Percentiles rank a stretch among this genome's conserved stretches.
phyloP scores from a whole-genome alignment of 2,888 invertebrate species.

The Tortricodes alternella region DNA sequence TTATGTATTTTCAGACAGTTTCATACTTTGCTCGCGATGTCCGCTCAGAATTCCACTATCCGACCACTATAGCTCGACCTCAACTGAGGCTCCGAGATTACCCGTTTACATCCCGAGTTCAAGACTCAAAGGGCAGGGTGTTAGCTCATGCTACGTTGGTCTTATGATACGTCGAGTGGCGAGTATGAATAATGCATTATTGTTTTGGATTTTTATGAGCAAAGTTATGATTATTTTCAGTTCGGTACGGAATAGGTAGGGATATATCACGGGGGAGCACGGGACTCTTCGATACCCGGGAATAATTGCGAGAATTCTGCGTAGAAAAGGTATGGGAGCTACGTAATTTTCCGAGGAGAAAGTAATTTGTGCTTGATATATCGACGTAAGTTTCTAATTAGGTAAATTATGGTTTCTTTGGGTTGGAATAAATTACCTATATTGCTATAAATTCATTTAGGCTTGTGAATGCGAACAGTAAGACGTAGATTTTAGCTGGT shows the following conservation, averaged over 20 bases:
- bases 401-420: slow-evolving; percentile 32
- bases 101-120: slow-evolving; percentile 45
- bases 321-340: slow-evolving; percentile 41
- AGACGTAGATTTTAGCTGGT: slow-evolving; percentile 11
- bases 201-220: slow-evolving; percentile 83
- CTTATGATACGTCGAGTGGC: slow-evolving; percentile 61
- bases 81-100: slow-evolving; percentile 46
- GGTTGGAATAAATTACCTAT: slow-evolving; percentile 31
- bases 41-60: slow-evolving; percentile 58
- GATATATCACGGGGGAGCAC: slow-evolving; percentile 56
- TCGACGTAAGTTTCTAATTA: slow-evolving; percentile 32
- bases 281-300: slow-evolving; percentile 57
- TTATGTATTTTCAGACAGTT: slow-evolving; percentile 80
- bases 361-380: slow-evolving; percentile 54
- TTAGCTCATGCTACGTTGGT: slow-evolving; percentile 56
- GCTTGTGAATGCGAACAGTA: slow-evolving; percentile 9
- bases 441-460: slow-evolving; percentile 27
- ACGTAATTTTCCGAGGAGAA: slow-evolving; percentile 53
- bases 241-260: slow-evolving; percentile 71
- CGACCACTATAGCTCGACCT: slow-evolving; percentile 58
- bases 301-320: slow-evolving; percentile 63
- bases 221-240: slow-evolving; percentile 83
- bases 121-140: slow-evolving; percentile 41
- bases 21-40: slow-evolving; percentile 75
- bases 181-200: slow-evolving; percentile 83